Evolutionary conservation across 2,888 invertebrate genomes (phyloP).

Genomic region (Drosophila diplacantha): DNA sequence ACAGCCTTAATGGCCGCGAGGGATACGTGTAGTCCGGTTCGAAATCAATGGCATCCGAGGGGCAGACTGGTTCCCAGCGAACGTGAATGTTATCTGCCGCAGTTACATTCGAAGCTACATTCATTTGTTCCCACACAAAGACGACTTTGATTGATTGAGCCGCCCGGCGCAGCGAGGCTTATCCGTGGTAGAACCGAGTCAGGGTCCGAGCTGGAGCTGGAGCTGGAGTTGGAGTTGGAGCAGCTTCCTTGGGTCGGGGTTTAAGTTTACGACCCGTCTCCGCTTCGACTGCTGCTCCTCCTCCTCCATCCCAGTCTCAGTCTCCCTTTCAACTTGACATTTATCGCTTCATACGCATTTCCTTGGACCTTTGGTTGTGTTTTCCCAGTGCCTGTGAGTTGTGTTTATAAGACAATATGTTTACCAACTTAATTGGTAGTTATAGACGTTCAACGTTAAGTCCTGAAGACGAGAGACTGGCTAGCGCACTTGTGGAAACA

Average conservation of each 20-base stretch:
- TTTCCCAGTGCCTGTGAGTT: constrained; percentile 23
- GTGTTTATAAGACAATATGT: constrained; percentile 58
- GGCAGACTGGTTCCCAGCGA: constrained; percentile 18
- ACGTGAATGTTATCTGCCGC: constrained; percentile 51
- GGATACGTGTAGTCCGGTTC: constrained; percentile 13
- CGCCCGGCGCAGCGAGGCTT: constrained; percentile 14
- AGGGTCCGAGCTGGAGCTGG: not conserved
- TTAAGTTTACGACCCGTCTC: constrained; percentile 30
- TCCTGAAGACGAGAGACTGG: constrained; percentile 13
- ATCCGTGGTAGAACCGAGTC: constrained; percentile 12
- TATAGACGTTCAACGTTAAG: constrained; percentile 54
- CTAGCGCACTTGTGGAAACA: constrained; percentile 6
- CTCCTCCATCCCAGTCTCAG: not conserved
- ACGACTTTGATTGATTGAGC: constrained; percentile 63
- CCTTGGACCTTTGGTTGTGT: constrained; percentile 9
- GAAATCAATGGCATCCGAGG: not conserved
- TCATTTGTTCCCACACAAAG: constrained; percentile 41
- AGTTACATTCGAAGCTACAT: constrained; percentile 37
- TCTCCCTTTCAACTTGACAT: constrained; percentile 63
- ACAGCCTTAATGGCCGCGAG: constrained; percentile 15
- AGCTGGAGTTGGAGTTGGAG: not conserved
- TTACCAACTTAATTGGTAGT: constrained; percentile 70
- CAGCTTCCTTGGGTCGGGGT: not conserved
- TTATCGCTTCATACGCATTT: constrained; percentile 68
- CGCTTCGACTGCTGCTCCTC: constrained; percentile 1